Evolutionary conservation across 64 coral and sea anemone species (phyloP).

Genomic region (Catalaphyllia jardinei): DNA sequence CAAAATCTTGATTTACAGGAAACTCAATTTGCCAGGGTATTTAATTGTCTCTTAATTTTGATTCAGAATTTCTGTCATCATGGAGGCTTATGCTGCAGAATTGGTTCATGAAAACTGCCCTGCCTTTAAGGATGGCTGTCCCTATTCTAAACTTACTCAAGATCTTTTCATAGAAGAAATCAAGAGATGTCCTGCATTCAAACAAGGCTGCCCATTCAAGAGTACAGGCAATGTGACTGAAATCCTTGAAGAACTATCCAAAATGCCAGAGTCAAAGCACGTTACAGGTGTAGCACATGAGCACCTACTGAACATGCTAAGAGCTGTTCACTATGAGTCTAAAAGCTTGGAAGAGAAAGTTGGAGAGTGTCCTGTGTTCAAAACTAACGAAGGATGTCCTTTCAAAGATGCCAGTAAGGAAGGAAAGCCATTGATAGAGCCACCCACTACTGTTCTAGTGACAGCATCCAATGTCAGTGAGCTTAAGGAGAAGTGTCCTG

Average conservation of each 20-base stretch:
- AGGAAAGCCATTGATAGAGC: conserved; percentile 67
- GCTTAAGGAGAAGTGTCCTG: conserved; percentile 64
- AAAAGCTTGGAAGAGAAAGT: conserved; percentile 46
- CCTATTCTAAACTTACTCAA: conserved; percentile 64
- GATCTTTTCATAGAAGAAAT: conserved; percentile 51
- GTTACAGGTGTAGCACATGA: conserved; percentile 53
- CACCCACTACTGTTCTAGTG: conserved; percentile 33
- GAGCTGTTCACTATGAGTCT: conserved; percentile 49
- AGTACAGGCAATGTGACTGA: conserved; percentile 53
- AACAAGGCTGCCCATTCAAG: conserved; percentile 86
- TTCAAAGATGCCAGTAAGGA: conserved; percentile 60
- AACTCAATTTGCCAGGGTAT: no score
- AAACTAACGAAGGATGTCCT: conserved; percentile 61
- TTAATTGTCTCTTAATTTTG: neutral
- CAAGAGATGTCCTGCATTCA: conserved; percentile 81
- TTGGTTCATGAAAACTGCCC: conserved; percentile 67
- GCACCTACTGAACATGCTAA: conserved; percentile 55
- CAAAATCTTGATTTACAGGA: no score
- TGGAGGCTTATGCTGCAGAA: conserved; percentile 9
- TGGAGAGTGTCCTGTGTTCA: conserved; percentile 77
- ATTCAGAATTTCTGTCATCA: neutral
- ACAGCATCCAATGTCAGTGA: conserved; percentile 31
- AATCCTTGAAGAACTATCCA: conserved; percentile 48
- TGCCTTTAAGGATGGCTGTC: conserved; percentile 85
- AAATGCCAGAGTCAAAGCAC: conserved; percentile 59